Conservation (phyloP, 2,113 vertebrate species). For the Calypte anna region DNA sequence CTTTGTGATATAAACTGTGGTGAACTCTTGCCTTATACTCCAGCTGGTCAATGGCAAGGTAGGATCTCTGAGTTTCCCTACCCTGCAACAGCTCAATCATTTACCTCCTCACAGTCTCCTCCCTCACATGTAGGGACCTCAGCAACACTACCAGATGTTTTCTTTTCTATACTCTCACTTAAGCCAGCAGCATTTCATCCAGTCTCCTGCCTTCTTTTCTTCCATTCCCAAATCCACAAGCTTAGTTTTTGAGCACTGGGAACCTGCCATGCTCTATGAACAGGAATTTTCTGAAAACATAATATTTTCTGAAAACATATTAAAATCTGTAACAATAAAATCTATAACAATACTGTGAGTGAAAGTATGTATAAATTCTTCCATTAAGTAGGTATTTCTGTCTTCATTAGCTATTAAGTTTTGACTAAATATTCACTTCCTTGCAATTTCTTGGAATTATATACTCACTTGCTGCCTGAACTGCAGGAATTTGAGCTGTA, state of each 20-base stretch:
- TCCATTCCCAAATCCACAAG: not conserved
- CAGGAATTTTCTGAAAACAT: not conserved
- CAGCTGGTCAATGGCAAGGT: not conserved
- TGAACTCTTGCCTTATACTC: not conserved
- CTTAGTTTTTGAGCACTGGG: not conserved
- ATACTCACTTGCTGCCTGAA: constrained; percentile 80
- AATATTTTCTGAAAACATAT: not conserved
- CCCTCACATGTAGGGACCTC: not conserved
- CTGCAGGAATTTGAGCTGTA: constrained; percentile 46
- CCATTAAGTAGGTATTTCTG: not conserved
- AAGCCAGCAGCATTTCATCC: not conserved
- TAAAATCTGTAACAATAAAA: not conserved
- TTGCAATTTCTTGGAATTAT: not conserved
- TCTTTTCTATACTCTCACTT: not conserved
- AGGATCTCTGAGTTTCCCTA: not conserved
- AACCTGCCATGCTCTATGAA: not conserved
- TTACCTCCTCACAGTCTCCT: not conserved
- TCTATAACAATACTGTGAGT: not conserved
- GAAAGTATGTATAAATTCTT: not conserved
- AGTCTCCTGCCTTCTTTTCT: not conserved
- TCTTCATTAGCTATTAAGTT: not conserved
- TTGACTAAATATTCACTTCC: not conserved
- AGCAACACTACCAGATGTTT: not conserved
- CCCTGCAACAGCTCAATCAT: not conserved
- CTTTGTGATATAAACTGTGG: not conserved